Base-by-base conservation (phyloP, 2,888 invertebrate species). In the Lasiommata megera region DNA sequence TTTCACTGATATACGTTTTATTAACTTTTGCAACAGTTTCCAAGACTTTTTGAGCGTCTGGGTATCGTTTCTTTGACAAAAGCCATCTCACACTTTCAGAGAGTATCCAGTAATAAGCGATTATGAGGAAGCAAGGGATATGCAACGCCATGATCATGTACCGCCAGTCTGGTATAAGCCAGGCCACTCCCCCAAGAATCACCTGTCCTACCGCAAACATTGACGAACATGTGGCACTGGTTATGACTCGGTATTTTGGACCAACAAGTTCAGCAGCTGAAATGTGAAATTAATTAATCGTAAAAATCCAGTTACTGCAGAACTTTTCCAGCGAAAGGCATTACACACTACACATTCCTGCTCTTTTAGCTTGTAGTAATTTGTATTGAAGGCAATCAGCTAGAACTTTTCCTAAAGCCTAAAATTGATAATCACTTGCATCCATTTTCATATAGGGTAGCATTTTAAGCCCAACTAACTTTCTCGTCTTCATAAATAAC, bases 11-110 rank as follows among this genome's bases (percentile, higher is more conserved):
- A 9, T 41, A 17, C 6, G 62, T 59, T 38, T 51, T 62, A 14
- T 62, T 62, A 14, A 59, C 28, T 8, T 37, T 62, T 9, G 62
- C 62, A 9, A 59, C 62, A 6, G 56, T 54, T 44, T 56, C 46
- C 31, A 62, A 43, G 1, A 94, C 92, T 3, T 71, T 74, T 65
- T 92, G 92, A 0, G 95, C 95, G 66, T 93, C 92, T 0, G 92
- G 88, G 58, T 90, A 92, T 67, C 92, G 92, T 29, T 93, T 91
- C 66, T 94, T 94, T 1, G 94, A 93, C 6, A 95, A 77, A 17
- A 96, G 88, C 96, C 96, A 96, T 63, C 96, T 90, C 14, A 95
- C 91, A 41, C 95, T 95, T 80, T 95, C 95, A 0, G 76, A 69
- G 2, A 86, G 64, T 12, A 94, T 65, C 93, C 94, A 94, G 66